Evolutionary conservation across 2,797 vertebrate species (phyloP), one percentile per base, ranked within the genome.

Genomic region (Ctenosaura bakeri): DNA sequence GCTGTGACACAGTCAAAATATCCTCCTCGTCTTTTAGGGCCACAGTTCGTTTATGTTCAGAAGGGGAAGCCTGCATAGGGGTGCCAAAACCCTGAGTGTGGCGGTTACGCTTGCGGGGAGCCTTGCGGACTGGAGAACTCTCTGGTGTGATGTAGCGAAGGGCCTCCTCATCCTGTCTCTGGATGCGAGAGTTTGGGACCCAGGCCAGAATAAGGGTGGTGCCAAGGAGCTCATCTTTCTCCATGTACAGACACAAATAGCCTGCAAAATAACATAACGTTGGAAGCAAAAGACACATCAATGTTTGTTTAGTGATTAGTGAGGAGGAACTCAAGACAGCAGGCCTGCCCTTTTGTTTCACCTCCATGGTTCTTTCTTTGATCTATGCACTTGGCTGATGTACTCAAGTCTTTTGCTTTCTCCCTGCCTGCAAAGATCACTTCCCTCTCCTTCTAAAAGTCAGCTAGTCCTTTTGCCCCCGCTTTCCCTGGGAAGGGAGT

Each of bases 131-230:
- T 0, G 99, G 99, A 9, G 99, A 99, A 97, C 98, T 98, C 96
- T 99, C 99, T 0, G 99, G 99, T 0, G 99, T 99, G 96, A 99
- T 95, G 94, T 98, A 99, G 46, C 99, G 98, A 94, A 99, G 94
- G 0, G 99, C 99, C 89, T 99, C 99, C 88, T 99, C 99, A 0
- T 99, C 99, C 96, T 99, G 99, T 93, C 98, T 96, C 97, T 99
- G 98, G 96, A 99, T 99, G 74, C 99, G 98, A 0, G 98, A 97
- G 96, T 99, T 99, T 14, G 99, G 99, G 95, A 99, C 98, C 99
- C 99, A 99, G 24, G 99, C 98, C 50, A 99, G 97, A 94, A 99
- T 98, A 86, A 99, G 98, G 0, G 99, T 99, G 94, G 97, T 97
- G 1, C 98, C 99, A 84, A 99, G 96, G 0, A 98, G 97, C 95